Conservation (phyloP, 1,140 invertebrate species). For the Planococcus citri region DNA sequence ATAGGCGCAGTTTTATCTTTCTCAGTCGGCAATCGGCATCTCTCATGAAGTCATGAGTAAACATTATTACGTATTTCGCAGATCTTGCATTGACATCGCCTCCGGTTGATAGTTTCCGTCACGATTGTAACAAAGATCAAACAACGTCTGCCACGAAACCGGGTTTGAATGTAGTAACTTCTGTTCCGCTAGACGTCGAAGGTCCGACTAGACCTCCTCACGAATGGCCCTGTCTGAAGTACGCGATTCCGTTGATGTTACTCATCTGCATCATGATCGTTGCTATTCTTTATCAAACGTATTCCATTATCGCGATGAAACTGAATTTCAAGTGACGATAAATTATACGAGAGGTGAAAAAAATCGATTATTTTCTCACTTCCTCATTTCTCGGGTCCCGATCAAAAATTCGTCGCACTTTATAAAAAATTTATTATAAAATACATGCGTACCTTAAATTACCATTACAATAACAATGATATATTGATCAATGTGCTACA, state of each 20-base stretch:
- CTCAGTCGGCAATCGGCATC: too few species aligned
- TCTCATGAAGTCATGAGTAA: too few species aligned
- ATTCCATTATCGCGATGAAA: too few species aligned
- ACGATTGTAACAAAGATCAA: background rate
- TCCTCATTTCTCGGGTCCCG: too few species aligned
- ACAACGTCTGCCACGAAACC: too few species aligned
- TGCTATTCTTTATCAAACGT: too few species aligned
- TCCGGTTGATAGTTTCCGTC: background rate
- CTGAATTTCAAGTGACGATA: too few species aligned
- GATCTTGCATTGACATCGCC: background rate
- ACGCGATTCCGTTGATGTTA: background rate
- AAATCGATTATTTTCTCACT: too few species aligned
- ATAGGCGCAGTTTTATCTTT: too few species aligned
- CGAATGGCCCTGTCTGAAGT: background rate
- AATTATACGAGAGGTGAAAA: too few species aligned
- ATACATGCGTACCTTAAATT: background rate
- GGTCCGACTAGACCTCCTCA: background rate
- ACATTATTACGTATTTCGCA: too few species aligned
- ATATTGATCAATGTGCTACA: conserved; percentile 15
- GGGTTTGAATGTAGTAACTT: background rate
- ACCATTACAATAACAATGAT: background rate
- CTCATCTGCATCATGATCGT: background rate
- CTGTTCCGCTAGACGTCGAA: background rate
- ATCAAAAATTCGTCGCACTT: background rate
- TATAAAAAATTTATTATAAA: conserved; percentile 19